Conservation (phyloP, 2,113 vertebrate species). For the Erythrocebus patas region DNA sequence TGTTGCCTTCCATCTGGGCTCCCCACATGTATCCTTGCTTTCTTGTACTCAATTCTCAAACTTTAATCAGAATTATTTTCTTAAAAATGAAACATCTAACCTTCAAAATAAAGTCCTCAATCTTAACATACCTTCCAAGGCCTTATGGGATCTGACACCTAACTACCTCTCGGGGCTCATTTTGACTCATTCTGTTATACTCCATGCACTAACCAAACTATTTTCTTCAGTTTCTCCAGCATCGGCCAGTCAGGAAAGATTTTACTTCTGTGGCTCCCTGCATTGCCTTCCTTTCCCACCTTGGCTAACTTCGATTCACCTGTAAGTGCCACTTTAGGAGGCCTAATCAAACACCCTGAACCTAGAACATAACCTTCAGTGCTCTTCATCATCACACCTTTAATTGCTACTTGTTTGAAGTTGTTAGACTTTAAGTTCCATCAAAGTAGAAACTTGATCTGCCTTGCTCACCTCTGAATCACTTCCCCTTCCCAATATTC, state of each 20-base stretch:
- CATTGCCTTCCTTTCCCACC: not conserved
- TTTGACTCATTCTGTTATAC: not conserved
- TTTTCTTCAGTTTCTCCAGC: not conserved
- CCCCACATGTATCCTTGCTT: not conserved
- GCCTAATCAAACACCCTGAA: not conserved
- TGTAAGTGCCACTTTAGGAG: not conserved
- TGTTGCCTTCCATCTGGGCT: not conserved
- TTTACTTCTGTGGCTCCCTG: not conserved
- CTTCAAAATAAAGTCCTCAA: not conserved
- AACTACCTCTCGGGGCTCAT: not conserved
- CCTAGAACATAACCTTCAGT: not conserved
- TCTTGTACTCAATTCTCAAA: not conserved
- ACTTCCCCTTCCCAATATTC: not conserved
- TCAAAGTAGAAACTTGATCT: not conserved
- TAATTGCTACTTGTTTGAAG: not conserved
- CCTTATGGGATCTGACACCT: not conserved
- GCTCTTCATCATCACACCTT: not conserved
- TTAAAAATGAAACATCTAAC: not conserved
- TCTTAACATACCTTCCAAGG: not conserved
- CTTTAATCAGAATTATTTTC: not conserved
- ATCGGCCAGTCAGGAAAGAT: not conserved
- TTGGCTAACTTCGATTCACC: not conserved
- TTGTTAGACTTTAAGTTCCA: not conserved
- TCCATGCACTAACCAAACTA: not conserved
- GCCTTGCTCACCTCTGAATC: not conserved